Percentiles rank a stretch among this genome's conserved stretches.
phyloP scores from a whole-genome alignment of 1,140 invertebrate genomes.

The Papilio polyxenes region DNA sequence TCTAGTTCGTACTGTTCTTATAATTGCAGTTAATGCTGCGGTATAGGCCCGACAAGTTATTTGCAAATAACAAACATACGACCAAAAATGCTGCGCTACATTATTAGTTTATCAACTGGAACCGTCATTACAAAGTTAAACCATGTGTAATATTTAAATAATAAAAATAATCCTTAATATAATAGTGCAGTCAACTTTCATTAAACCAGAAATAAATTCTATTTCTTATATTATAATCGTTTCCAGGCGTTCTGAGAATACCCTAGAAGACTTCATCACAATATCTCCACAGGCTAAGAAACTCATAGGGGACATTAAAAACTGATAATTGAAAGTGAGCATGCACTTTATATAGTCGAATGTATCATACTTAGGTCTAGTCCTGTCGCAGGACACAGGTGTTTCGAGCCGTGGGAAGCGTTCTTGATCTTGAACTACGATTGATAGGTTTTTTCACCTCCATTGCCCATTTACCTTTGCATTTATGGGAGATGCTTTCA shows the following conservation, averaged over 20 bases:
- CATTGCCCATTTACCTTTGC: slow-evolving; percentile 44
- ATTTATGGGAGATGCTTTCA: slow-evolving; percentile 52
- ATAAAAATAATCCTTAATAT: too few species aligned
- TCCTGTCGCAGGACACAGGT: slow-evolving; percentile 68
- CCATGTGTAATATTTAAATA: too few species aligned
- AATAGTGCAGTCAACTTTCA: too few species aligned
- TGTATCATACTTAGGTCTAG: slow-evolving; percentile 45
- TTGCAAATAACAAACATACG: slow-evolving; percentile 48
- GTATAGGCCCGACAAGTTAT: slow-evolving; percentile 54
- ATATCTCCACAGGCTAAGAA: too few species aligned
- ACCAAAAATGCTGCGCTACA: slow-evolving; percentile 37
- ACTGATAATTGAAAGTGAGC: not conserved
- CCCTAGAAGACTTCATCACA: too few species aligned
- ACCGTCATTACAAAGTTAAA: not conserved
- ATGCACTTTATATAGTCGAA: slow-evolving; percentile 47
- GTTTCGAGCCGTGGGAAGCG: slow-evolving; percentile 67
- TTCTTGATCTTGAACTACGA: slow-evolving; percentile 72
- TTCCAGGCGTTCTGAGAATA: too few species aligned
- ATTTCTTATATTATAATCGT: too few species aligned
- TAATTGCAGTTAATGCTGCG: slow-evolving; percentile 75
- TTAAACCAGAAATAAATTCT: too few species aligned
- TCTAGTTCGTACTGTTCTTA: slow-evolving; percentile 65
- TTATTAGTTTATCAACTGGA: not conserved
- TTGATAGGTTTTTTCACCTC: slow-evolving; percentile 58
- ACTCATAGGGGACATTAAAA: not conserved